Base-by-base conservation (phyloP, 2,888 invertebrate species). In the Cryptosula pallasiana region DNA sequence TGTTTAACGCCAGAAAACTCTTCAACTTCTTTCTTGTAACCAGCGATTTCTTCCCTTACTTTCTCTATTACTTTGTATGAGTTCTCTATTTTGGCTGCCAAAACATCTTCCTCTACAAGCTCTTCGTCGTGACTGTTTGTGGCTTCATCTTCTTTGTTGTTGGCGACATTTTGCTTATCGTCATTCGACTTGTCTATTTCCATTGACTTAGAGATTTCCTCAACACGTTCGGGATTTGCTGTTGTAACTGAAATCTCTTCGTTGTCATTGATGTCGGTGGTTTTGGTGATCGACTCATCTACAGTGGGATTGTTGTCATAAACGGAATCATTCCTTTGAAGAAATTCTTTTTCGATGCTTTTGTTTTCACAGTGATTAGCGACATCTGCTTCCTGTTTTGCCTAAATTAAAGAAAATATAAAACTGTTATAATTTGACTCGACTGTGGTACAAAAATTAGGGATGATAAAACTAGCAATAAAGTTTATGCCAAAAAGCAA, bases 61-160 rank as follows among this genome's bases (percentile, higher is more conserved):
- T n/a, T 63, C 13, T 63, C 63, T 32, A 63, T 63, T 13, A 32
- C 63, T 63, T 63, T 32, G 32, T 63, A 63, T 29, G 63, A 63
- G 3, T 32, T 9, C 16, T 63, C 32, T 63, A 63, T 32, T 16
- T 20, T 45, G 9, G 5, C 20, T 20, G 5, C 45, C 45, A 45
- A 20, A 45, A 5, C 45, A 13, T 5, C 20, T 5, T 45, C 45
- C 5, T 5, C 45, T 5, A 13, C 45, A 45, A 45, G 9, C 5
- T 45, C 45, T 45, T 45, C 45, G 45, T 45, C 45, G 9, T 45
- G 9, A 45, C 16, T 45, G 16, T 13, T 16, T 9, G 9, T 45
- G 45, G 45, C 45, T 13, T 25, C 57, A 5, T 13, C 25, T 57
- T 57, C 57, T 13, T 25, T 57, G 57, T 23, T 57, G 16, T 57